Percentiles rank a stretch among this genome's conserved stretches.
Conservation (phyloP, 2,797 vertebrate genomes). For the Xiphorhynchus erythropygius region DNA sequence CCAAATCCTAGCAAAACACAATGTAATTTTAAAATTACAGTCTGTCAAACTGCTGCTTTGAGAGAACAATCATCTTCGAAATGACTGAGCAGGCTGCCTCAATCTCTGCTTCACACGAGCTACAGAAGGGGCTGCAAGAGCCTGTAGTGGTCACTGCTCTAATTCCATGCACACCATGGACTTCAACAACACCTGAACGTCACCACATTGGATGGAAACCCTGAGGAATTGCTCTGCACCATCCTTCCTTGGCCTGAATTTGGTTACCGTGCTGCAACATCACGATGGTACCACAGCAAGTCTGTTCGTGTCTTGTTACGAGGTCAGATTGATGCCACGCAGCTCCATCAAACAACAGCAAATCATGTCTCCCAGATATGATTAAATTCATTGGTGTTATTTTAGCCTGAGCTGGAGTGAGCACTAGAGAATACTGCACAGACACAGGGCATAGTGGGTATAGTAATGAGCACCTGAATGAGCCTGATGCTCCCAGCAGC, state of each 20-base stretch:
- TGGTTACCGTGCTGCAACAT: background rate
- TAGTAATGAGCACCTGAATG: background rate
- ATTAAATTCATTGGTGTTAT: background rate
- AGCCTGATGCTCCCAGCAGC: background rate
- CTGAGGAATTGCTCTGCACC: background rate
- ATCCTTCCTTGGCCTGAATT: background rate
- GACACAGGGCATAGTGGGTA: background rate
- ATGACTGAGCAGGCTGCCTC: conserved; percentile 10
- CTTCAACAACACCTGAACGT: background rate
- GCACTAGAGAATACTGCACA: background rate
- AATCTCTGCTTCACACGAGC: background rate
- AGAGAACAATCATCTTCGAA: background rate
- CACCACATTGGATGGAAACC: background rate
- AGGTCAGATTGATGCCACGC: background rate
- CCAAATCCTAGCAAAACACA: conserved; percentile 45
- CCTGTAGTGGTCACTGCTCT: accelerated
- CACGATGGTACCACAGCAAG: background rate
- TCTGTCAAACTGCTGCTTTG: conserved; percentile 28
- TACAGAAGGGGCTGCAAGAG: background rate
- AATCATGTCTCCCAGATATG: background rate
- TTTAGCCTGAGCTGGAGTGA: background rate
- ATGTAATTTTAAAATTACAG: conserved; percentile 61
- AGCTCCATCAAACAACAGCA: background rate
- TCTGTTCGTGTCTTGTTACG: background rate
- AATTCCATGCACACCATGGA: accelerated